Base-by-base conservation (phyloP, 2,113 vertebrate species). In the Syngnathus scovelli region DNA sequence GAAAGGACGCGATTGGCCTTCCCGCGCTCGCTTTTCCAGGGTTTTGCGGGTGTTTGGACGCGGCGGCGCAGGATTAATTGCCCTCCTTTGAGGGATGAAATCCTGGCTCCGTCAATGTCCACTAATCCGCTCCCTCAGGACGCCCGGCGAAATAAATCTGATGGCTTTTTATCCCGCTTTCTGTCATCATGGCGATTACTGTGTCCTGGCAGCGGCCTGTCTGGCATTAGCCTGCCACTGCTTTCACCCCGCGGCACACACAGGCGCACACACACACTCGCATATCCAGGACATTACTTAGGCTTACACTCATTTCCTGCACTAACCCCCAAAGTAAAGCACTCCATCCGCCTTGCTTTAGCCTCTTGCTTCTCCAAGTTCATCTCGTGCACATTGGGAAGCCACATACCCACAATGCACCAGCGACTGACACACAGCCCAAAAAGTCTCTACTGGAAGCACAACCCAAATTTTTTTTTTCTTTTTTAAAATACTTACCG, bases 81-180 rank as follows among this genome's bases (percentile, higher is more conserved):
- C 85, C 85, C 77, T 89, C 87, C 84, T 89, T 88, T 88, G 85
- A 89, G 84, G 85, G 86, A 87, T 82, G 64, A 87, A 90, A 86
- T 85, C 83, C 87, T 68, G 73, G 78, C 83, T 33, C 85, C 84
- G 89, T 90, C 87, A 85, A 76, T 86, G 87, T 83, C 82, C 82
- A 67, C 84, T 89, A 89, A 89, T 88, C 87, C 84, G 58, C 72
- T 83, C 88, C 84, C 80, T 46, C 66, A 80, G 86, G 88, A 87
- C 54, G 63, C 19, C 66, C 78, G 67, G 68, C 78, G 84, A 84
- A 85, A 87, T 85, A 84, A 87, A 89, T 86, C 83, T 87, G 85
- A 89, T 88, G 84, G 81, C 83, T 78, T 87, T 87, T 90, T 83
- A 85, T 87, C 83, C 83, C 68, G 49, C 74, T 68, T 74, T 78